Evolutionary conservation across 2,797 vertebrate genomes (phyloP).

Genomic region (Podarcis siculus): DNA sequence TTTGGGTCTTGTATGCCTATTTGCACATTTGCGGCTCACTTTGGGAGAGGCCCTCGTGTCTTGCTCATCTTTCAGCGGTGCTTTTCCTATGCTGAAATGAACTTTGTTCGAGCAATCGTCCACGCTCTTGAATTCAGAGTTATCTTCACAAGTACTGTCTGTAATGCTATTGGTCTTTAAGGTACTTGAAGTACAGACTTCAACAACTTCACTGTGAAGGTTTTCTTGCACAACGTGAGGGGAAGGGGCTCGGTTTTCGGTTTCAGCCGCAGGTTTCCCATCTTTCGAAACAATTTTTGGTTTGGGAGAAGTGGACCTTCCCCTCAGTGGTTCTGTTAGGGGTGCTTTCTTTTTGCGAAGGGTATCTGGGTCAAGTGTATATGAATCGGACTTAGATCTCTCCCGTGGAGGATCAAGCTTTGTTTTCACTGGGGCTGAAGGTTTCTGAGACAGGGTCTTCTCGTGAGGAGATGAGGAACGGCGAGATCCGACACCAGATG

Average conservation of each 20-base stretch:
- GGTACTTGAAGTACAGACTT: slow-evolving; percentile 94
- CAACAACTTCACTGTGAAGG: slow-evolving; percentile 97
- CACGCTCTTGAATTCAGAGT: slow-evolving; percentile 80
- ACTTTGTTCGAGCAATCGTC: slow-evolving; percentile 93
- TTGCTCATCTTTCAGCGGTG: slow-evolving; percentile 92
- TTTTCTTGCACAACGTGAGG: slow-evolving; percentile 98
- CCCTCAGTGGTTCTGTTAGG: slow-evolving; percentile 92
- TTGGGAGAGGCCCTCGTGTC: slow-evolving; percentile 97
- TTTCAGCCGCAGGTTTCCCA: slow-evolving; percentile 78
- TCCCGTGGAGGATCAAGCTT: slow-evolving; percentile 95
- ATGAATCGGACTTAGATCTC: slow-evolving; percentile 98
- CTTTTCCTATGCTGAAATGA: slow-evolving; percentile 99
- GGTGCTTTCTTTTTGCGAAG: slow-evolving; percentile 96
- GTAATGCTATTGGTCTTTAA: slow-evolving; percentile 87
- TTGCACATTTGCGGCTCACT: slow-evolving; percentile 92
- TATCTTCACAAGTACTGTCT: slow-evolving; percentile 90
- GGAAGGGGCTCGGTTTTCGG: slow-evolving; percentile 92
- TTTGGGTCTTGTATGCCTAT: slow-evolving; percentile 92
- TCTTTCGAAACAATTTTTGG: slow-evolving; percentile 91
- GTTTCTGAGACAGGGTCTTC: slow-evolving; percentile 90
- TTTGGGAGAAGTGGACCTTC: slow-evolving; percentile 96
- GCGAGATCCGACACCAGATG: slow-evolving; percentile 86
- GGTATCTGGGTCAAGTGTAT: slow-evolving; percentile 95
- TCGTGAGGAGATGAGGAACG: slow-evolving; percentile 90
- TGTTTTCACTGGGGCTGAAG: slow-evolving; percentile 87